These are phyloP conservation scores for Anas capensis DNA, from an alignment of 2,797 vertebrate genomes.

Conservation along the genomic window DNA sequence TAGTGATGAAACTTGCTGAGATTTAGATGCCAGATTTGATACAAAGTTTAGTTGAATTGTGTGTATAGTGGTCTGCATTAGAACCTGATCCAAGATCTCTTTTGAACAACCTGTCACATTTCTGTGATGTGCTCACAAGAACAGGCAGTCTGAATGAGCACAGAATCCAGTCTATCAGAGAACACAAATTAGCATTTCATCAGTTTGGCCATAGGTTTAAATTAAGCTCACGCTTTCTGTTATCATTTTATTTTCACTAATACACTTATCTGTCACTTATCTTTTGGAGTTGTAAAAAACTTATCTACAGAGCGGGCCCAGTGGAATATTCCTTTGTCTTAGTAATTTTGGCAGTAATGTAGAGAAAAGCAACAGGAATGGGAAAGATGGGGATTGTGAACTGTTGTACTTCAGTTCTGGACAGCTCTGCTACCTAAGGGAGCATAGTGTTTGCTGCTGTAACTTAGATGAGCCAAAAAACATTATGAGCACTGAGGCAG, in stretches of 20 bases:
- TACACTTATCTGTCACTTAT: not conserved
- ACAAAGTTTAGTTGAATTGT: not conserved
- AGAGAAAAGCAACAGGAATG: not conserved
- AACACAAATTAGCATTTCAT: constrained; percentile 6
- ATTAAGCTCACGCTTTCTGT: not conserved
- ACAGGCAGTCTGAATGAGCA: not conserved
- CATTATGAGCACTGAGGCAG: not conserved
- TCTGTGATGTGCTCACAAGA: not conserved
- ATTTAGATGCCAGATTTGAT: not conserved
- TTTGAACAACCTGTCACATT: not conserved
- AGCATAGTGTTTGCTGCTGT: not conserved
- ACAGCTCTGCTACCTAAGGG: not conserved
- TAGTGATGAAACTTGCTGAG: not conserved
- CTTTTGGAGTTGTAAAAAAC: not conserved
- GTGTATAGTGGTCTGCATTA: not conserved
- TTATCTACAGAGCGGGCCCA: not conserved
- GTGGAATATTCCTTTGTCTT: not conserved
- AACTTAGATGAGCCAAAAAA: not conserved
- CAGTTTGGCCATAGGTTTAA: not conserved
- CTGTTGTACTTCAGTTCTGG: not conserved
- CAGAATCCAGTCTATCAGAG: not conserved
- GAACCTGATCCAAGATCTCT: not conserved
- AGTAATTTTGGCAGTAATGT: not conserved
- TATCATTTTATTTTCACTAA: not conserved
- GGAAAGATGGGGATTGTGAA: not conserved